phyloP scores from a whole-genome alignment of 2,113 vertebrate species.

The Hyla sarda region DNA sequence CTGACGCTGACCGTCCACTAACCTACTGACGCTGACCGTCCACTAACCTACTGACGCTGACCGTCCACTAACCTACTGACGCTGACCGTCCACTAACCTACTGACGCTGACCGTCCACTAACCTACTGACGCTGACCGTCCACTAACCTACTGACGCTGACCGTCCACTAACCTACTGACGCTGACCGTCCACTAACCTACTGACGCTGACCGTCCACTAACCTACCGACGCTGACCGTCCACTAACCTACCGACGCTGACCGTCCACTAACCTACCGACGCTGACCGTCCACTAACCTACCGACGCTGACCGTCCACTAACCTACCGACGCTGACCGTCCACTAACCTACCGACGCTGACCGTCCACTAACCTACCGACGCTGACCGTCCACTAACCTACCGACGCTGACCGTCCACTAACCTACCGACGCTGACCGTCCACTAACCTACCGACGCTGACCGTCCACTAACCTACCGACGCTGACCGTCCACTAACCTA shows the following conservation, averaged over 20 bases:
- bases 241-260: constrained; percentile 85
- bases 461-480: constrained; percentile 19
- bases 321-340: too few species aligned
- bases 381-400: too few species aligned
- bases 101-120: constrained; percentile 65
- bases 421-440: too few species aligned
- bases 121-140: too few species aligned
- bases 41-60: constrained; percentile 85
- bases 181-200: too few species aligned
- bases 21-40: too few species aligned
- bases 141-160: constrained; percentile 85
- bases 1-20: constrained; percentile 65
- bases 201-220: constrained; percentile 65
- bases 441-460: constrained; percentile 85
- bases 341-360: constrained; percentile 85
- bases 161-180: constrained; percentile 23
- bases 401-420: constrained; percentile 65
- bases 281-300: too few species aligned
- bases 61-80: constrained; percentile 23
- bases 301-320: constrained; percentile 65
- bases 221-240: too few species aligned
- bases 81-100: too few species aligned
- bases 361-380: constrained; percentile 19
- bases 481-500: too few species aligned
- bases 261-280: constrained; percentile 19